Conservation (phyloP, 2,888 invertebrate species). For the Pegoplata infirma region DNA sequence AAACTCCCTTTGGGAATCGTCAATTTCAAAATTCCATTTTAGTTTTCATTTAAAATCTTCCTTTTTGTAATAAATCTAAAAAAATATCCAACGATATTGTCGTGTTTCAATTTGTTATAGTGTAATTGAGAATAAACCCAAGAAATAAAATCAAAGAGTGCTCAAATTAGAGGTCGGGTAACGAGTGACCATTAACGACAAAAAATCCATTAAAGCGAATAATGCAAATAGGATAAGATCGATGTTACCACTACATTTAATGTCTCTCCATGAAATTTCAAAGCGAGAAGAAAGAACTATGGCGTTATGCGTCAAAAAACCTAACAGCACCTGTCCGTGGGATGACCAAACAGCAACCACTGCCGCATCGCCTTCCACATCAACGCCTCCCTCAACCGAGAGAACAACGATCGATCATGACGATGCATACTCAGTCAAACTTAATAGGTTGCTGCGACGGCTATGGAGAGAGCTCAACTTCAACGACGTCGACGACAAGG, state of each 20-base stretch:
- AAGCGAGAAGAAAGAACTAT: constrained; percentile 78
- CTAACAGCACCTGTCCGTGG: constrained; percentile 71
- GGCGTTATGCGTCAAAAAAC: constrained; percentile 77
- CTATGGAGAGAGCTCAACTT: constrained; percentile 50
- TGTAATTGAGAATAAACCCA: neutral
- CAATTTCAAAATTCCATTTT: too few relatives aligned
- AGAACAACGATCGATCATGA: constrained; percentile 35
- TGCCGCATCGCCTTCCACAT: constrained; percentile 74
- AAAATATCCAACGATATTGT: neutral
- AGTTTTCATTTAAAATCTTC: too few relatives aligned
- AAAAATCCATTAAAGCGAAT: constrained; percentile 74
- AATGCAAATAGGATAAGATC: constrained; percentile 78
- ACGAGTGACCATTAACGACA: constrained; percentile 29
- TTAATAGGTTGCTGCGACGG: constrained; percentile 21
- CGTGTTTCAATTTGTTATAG: constrained; percentile 18
- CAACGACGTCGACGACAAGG: constrained; percentile 35
- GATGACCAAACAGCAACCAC: constrained; percentile 73
- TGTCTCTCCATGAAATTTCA: constrained; percentile 78
- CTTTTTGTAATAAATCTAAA: too few relatives aligned
- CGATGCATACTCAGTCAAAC: constrained; percentile 24
- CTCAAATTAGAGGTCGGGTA: constrained; percentile 21
- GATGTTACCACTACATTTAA: constrained; percentile 79
- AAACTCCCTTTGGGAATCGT: too few relatives aligned
- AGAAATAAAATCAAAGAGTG: neutral
- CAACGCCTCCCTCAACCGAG: constrained; percentile 71